Percentiles rank a stretch among this genome's conserved stretches.
Conservation (phyloP, 2,797 vertebrate species). For the Helostoma temminkii region DNA sequence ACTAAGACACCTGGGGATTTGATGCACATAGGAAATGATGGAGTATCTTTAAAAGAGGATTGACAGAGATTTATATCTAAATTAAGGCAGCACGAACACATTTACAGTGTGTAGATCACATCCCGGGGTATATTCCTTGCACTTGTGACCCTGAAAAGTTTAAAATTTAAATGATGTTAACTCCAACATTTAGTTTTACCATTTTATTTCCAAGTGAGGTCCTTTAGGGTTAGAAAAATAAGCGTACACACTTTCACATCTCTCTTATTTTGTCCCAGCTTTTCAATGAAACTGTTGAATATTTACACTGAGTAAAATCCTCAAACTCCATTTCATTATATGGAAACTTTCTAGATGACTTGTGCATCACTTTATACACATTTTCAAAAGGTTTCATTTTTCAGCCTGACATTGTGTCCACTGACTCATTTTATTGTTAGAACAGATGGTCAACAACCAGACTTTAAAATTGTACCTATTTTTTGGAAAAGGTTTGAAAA, state of each 20-base stretch:
- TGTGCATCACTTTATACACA: too few relatives aligned
- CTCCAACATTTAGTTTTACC: not conserved
- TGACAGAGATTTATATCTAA: conserved; percentile 34
- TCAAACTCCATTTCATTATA: too few relatives aligned
- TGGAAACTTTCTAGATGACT: too few relatives aligned
- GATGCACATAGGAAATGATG: conserved; percentile 29
- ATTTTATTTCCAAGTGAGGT: not conserved
- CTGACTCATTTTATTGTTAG: too few relatives aligned
- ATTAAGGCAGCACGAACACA: conserved; percentile 21
- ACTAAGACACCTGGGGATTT: conserved; percentile 51
- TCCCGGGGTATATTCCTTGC: not conserved
- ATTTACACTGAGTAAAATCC: too few relatives aligned
- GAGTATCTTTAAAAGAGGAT: conserved; percentile 12
- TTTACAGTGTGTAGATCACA: not conserved
- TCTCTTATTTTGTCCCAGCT: not conserved
- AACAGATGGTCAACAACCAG: too few relatives aligned
- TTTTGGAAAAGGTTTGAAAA: too few relatives aligned
- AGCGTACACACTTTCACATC: not conserved
- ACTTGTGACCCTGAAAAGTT: not conserved
- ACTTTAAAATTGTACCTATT: too few relatives aligned
- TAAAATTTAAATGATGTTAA: not conserved
- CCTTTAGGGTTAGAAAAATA: not conserved
- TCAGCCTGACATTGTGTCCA: too few relatives aligned
- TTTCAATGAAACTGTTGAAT: too few relatives aligned
- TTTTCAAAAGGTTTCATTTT: too few relatives aligned